A percentile compares a stretch with the other conserved stretches of the same genome.
Evolutionary conservation across 1,140 invertebrate species (phyloP).

Genomic region (Leptinotarsa texana): DNA sequence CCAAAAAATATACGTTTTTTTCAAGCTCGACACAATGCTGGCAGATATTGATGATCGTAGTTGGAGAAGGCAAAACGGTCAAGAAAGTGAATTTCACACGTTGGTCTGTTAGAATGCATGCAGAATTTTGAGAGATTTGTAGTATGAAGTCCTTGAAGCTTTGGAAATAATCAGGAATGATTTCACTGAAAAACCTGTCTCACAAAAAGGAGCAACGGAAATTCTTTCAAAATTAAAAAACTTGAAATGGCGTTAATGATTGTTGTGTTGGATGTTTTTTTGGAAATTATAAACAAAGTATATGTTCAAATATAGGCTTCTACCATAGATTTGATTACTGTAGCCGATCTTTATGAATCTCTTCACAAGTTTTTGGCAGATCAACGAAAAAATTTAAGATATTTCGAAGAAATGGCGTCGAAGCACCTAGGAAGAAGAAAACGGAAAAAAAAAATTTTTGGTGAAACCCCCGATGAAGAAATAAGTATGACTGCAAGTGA

Average conservation of each 20-base stretch:
- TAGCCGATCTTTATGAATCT: slow-evolving; percentile 36
- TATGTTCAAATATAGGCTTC: slow-evolving; percentile 37
- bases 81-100: slow-evolving; percentile 41
- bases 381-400: slow-evolving; percentile 32
- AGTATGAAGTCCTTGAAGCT: slow-evolving; percentile 39
- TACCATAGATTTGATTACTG: slow-evolving; percentile 38
- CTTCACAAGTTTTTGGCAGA: slow-evolving; percentile 35
- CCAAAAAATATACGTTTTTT: slow-evolving; percentile 28
- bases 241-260: slow-evolving; percentile 41
- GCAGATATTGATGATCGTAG: slow-evolving; percentile 40
- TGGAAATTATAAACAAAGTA: slow-evolving; percentile 40
- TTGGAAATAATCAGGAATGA: slow-evolving; percentile 37
- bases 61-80: slow-evolving; percentile 38
- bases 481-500: not conserved
- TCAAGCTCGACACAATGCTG: slow-evolving; percentile 36
- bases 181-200: slow-evolving; percentile 40
- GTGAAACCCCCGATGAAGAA: slow-evolving; percentile 4
- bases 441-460: slow-evolving; percentile 7
- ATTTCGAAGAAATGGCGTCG: not conserved
- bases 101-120: slow-evolving; percentile 43
- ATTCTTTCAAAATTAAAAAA: slow-evolving; percentile 37
- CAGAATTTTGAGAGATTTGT: slow-evolving; percentile 40
- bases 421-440: slow-evolving; percentile 24
- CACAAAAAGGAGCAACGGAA: slow-evolving; percentile 12
- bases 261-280: slow-evolving; percentile 34